A percentile compares a stretch with the other conserved stretches of the same genome.
Evolutionary conservation across 2,888 invertebrate species (phyloP).

Genomic region (Teinopalpus imperialis): DNA sequence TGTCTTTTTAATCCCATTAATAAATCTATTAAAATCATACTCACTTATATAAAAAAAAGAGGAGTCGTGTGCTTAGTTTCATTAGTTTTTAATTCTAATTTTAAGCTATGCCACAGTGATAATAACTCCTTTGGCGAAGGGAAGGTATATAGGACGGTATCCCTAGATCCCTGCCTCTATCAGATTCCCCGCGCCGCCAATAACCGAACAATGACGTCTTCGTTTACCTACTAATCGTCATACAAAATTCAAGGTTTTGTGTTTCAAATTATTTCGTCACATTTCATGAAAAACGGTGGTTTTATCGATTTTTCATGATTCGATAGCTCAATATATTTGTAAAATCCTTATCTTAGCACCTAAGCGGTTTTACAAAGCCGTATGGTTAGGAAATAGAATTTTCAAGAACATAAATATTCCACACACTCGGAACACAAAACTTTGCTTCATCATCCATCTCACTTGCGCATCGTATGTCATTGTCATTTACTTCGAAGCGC

Average conservation of each 20-base stretch:
- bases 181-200: slow-evolving; percentile 40
- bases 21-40: background rate
- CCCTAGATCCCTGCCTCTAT: slow-evolving; percentile 38
- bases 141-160: slow-evolving; percentile 44
- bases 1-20: too few species aligned
- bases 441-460: slow-evolving; percentile 58
- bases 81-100: background rate
- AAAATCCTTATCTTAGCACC: slow-evolving; percentile 4
- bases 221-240: slow-evolving; percentile 36
- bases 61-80: background rate
- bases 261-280: slow-evolving; percentile 59
- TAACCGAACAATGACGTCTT: slow-evolving; percentile 46
- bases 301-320: slow-evolving; percentile 23
- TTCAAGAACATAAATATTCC: slow-evolving; percentile 44
- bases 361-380: background rate
- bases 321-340: background rate
- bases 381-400: slow-evolving; percentile 9
- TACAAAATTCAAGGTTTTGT: slow-evolving; percentile 66
- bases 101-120: background rate
- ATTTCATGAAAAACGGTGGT: slow-evolving; percentile 36
- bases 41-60: background rate
- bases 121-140: slow-evolving; percentile 32
- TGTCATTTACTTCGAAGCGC: slow-evolving; percentile 46
- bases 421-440: slow-evolving; percentile 72
- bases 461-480: slow-evolving; percentile 52